Evolutionary conservation across 1,140 invertebrate genomes (phyloP).

Genomic region (Phymastichus coffea): DNA sequence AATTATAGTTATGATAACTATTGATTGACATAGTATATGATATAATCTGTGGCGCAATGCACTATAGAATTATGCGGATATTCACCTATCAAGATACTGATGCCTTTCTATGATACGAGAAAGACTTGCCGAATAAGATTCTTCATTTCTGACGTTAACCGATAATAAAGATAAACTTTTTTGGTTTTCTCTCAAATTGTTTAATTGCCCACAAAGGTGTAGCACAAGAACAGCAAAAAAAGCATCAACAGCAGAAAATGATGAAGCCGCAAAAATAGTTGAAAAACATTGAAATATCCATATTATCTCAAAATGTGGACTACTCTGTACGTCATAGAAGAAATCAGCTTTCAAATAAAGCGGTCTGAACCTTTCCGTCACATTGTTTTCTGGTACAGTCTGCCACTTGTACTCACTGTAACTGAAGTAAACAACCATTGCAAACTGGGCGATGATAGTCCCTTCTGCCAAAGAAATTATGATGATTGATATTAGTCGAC

Average conservation of each 20-base stretch:
- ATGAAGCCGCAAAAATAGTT: slow-evolving; percentile 39
- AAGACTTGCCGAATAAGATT: background rate
- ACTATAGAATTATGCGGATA: background rate
- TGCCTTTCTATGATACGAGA: slow-evolving; percentile 25
- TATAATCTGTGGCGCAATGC: no score
- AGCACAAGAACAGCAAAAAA: slow-evolving; percentile 54
- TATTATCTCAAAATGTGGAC: slow-evolving; percentile 54
- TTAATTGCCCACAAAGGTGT: slow-evolving; percentile 56
- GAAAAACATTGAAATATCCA: slow-evolving; percentile 50
- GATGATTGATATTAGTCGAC: slow-evolving; percentile 21
- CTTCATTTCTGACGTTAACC: background rate
- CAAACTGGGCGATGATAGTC: background rate
- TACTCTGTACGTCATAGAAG: slow-evolving; percentile 50
- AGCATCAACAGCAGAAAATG: slow-evolving; percentile 54
- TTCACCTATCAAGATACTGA: slow-evolving; percentile 30
- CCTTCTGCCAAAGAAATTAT: slow-evolving; percentile 14
- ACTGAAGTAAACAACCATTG: background rate
- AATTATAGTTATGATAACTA: no score
- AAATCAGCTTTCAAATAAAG: slow-evolving; percentile 25
- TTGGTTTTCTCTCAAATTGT: background rate
- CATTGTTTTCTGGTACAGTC: background rate
- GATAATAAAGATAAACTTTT: background rate
- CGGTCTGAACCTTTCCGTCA: no score
- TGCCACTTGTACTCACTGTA: background rate
- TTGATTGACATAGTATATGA: no score